These are phyloP conservation scores for Eolophus roseicapilla DNA, from an alignment of 2,113 vertebrate genomes.

Conservation along the genomic window DNA sequence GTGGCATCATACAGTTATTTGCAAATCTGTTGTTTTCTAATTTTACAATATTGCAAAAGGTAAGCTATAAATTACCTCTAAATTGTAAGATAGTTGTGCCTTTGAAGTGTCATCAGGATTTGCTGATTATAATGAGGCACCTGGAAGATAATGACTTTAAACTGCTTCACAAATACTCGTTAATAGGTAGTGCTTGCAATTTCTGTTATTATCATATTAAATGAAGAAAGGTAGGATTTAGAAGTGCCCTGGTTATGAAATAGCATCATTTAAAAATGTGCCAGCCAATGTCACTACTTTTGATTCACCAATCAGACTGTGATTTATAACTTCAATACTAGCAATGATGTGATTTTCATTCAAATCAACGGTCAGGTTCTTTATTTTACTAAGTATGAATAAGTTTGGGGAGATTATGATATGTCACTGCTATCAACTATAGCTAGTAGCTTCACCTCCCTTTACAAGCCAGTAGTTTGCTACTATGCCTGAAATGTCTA, in stretches of 20 bases:
- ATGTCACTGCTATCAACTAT: too few relatives aligned
- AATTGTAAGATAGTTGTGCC: background rate
- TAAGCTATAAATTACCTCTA: background rate
- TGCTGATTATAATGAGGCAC: background rate
- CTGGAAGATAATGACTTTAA: conserved; percentile 26
- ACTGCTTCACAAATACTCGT: background rate
- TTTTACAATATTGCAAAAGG: conserved; percentile 15
- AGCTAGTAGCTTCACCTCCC: background rate
- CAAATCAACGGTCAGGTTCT: background rate
- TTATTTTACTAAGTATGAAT: background rate
- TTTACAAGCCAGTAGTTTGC: background rate
- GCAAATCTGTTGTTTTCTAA: background rate
- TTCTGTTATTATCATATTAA: conserved; percentile 15
- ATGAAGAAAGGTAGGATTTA: background rate
- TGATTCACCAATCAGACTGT: background rate
- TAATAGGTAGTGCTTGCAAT: background rate
- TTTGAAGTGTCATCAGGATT: conserved; percentile 38
- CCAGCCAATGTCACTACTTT: background rate
- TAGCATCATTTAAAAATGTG: background rate
- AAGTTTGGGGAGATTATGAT: background rate
- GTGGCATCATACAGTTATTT: background rate
- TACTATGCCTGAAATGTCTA: background rate
- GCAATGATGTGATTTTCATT: background rate
- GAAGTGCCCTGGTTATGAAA: conserved; percentile 11
- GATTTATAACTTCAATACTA: background rate